A percentile compares a stretch with the other conserved stretches of the same genome.
phyloP scores from a whole-genome alignment of 2,888 invertebrate species.

The Eustalomyia histrio region DNA sequence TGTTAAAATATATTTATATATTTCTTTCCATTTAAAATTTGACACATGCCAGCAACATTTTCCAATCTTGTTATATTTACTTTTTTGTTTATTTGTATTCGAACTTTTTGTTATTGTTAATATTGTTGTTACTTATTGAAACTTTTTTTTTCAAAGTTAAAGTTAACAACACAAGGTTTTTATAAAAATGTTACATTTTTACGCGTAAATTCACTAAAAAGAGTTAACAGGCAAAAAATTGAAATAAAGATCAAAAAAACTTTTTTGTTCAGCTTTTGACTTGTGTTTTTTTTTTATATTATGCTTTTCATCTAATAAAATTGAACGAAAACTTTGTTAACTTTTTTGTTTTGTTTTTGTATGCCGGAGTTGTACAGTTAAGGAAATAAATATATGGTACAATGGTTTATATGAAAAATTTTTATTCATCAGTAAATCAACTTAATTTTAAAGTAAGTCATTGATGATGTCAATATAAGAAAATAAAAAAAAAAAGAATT shows the following conservation, averaged over 20 bases:
- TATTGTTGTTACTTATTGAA: slow-evolving; percentile 26
- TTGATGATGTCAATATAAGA: no score
- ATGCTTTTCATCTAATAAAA: slow-evolving; percentile 47
- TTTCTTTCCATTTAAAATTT: slow-evolving; percentile 31
- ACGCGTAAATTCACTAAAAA: slow-evolving; percentile 50
- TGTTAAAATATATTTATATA: no score
- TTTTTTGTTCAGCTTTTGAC: background rate
- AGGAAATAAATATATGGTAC: no score
- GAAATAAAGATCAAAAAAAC: slow-evolving; percentile 1
- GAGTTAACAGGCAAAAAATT: slow-evolving; percentile 9
- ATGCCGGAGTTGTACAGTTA: background rate
- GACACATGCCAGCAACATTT: slow-evolving; percentile 34
- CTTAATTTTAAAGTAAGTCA: no score
- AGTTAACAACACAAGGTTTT: slow-evolving; percentile 36
- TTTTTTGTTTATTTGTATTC: slow-evolving; percentile 11
- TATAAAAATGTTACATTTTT: slow-evolving; percentile 41
- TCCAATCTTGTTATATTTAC: slow-evolving; percentile 17
- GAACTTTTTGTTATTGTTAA: background rate
- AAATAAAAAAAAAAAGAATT: no score
- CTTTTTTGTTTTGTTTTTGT: slow-evolving; percentile 1
- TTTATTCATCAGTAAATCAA: no score
- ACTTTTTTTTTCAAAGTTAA: slow-evolving; percentile 37
- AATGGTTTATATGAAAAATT: no score
- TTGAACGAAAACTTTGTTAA: slow-evolving; percentile 36
- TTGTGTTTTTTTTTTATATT: slow-evolving; percentile 1